These are phyloP conservation scores for Ophion costatus DNA, from an alignment of 2,888 invertebrate species.

Conservation along the genomic window DNA sequence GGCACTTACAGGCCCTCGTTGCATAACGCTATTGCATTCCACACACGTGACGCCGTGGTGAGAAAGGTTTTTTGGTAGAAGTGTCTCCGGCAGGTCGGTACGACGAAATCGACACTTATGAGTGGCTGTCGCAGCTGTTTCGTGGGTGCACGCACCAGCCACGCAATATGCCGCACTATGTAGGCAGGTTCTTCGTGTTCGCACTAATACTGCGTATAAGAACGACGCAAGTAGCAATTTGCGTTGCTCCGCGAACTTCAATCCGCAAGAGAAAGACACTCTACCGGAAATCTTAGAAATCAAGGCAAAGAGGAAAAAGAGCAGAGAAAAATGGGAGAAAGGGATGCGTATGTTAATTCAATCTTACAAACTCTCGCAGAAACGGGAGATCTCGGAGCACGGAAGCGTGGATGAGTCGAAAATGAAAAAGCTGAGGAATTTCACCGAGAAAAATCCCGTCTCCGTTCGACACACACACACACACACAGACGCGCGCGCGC, in stretches of 20 bases:
- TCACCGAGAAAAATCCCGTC: constrained; percentile 38
- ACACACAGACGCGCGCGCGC: no score
- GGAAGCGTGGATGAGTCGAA: constrained; percentile 34
- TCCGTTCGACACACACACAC: neutral
- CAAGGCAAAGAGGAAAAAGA: neutral
- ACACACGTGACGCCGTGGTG: no score
- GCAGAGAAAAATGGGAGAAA: neutral
- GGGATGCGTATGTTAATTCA: constrained; percentile 41
- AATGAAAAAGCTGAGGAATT: constrained; percentile 36
- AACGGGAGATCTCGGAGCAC: constrained; percentile 36
- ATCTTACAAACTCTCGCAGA: constrained; percentile 41
- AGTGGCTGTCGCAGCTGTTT: no score
- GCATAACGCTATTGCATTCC: no score
- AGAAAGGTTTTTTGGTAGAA: no score
- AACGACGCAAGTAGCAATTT: neutral
- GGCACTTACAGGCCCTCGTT: no score
- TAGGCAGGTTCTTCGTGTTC: no score
- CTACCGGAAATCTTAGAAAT: neutral
- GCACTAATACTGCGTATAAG: neutral
- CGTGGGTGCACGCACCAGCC: no score
- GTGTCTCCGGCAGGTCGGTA: no score
- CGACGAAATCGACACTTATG: no score
- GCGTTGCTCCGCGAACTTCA: neutral
- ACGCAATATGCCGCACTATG: no score
- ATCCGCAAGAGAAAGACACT: neutral